A percentile compares a stretch with the other conserved stretches of the same genome.
phyloP scores from a whole-genome alignment of 2,113 vertebrate genomes.

The Mesoclemmys tuberculata region DNA sequence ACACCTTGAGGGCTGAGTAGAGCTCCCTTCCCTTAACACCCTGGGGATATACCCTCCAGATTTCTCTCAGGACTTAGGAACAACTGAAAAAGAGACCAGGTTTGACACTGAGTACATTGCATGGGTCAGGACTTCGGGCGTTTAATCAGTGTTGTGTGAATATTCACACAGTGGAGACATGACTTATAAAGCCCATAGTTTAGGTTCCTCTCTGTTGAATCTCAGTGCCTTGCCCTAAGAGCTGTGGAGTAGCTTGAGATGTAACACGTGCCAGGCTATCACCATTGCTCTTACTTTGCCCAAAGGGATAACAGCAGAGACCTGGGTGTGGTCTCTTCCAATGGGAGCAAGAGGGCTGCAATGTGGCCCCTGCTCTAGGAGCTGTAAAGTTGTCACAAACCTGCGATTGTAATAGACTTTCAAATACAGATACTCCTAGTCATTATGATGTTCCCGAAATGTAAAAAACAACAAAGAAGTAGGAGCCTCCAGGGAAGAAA shows the following conservation, averaged over 20 bases:
- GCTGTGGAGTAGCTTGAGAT: neutral
- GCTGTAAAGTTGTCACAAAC: neutral
- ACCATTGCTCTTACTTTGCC: neutral
- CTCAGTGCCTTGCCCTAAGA: rapidly evolving
- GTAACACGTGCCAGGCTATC: neutral
- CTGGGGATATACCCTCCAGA: rapidly evolving
- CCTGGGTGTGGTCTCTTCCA: neutral
- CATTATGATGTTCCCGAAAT: neutral
- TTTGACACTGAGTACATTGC: neutral
- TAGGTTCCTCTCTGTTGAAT: neutral
- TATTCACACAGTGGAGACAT: neutral
- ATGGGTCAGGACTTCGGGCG: neutral
- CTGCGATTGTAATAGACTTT: neutral
- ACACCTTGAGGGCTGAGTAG: neutral
- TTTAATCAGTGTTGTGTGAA: rapidly evolving
- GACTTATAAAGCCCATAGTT: neutral
- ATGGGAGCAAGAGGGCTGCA: neutral
- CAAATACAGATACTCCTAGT: neutral
- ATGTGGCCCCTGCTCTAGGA: neutral
- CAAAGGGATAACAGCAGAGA: rapidly evolving
- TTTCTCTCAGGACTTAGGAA: neutral
- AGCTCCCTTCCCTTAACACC: neutral
- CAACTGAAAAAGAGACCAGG: neutral
- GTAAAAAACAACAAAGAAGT: neutral
- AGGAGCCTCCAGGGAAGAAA: neutral